Percentiles rank a stretch among this genome's conserved stretches.
phyloP scores from a whole-genome alignment of 2,797 vertebrate species.

The Melanotaenia maccullochi region DNA sequence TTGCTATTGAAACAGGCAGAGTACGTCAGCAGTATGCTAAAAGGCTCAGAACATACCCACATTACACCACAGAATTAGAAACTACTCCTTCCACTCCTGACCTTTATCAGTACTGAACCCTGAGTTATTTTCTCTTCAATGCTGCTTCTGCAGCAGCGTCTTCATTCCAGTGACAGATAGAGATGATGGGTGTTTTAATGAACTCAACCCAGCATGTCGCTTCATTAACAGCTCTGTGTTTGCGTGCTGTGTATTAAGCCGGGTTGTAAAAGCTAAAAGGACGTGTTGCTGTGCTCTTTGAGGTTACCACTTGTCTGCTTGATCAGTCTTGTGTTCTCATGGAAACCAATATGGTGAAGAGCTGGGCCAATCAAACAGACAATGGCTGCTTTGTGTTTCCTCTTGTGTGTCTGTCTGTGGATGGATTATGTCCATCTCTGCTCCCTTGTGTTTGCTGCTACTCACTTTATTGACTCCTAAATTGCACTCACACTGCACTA shows the following conservation, averaged over 20 bases:
- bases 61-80: not conserved
- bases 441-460: constrained; percentile 4
- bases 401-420: constrained; percentile 4
- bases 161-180: not conserved
- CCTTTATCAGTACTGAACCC: not conserved
- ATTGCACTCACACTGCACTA: not conserved
- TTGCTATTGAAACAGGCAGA: too few species aligned
- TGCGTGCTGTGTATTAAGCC: not conserved
- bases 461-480: constrained; percentile 15
- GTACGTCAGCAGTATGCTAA: too few species aligned
- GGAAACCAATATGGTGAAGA: constrained; percentile 65
- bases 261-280: constrained; percentile 39
- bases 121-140: not conserved
- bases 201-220: not conserved
- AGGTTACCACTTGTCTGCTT: constrained; percentile 67
- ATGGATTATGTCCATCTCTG: constrained; percentile 5
- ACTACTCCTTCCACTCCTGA: not conserved
- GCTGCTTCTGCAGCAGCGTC: not conserved
- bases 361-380: constrained; percentile 39
- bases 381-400: constrained; percentile 59
- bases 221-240: constrained; percentile 44
- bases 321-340: constrained; percentile 63
- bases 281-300: constrained; percentile 50
- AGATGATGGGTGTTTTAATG: constrained; percentile 1
- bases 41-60: too few species aligned